Base-by-base conservation (phyloP, 1,140 invertebrate genomes). In the Ips nitidus region DNA sequence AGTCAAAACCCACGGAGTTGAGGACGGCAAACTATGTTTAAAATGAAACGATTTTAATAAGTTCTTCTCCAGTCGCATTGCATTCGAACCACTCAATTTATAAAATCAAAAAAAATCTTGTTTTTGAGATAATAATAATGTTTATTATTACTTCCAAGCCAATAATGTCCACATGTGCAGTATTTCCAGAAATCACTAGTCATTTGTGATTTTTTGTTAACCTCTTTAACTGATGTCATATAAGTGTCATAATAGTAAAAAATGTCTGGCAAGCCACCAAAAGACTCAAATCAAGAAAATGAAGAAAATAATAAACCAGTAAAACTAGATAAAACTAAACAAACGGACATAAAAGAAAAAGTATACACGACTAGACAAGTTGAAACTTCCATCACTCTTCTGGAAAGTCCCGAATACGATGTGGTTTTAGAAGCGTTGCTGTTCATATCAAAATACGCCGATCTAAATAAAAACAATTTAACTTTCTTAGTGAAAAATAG, bases 391-490 rank as follows among this genome's bases (percentile, higher is more conserved):
- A 71, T 76, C 38, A 70, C 75, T n/a, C 60, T 76, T n/a, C 45
- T 76, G 3, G 72, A 75, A 40, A 75, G 74, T 65, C 69, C 74
- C 22, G 75, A 76, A 71, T 62, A 60, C 41, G 70, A 74, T 61
- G 42, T 76, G 6, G 73, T 76, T n/a, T 60, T 75, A 37, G 75
- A 76, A 70, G 68, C 75, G 4, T 64, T 76, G 37, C 63, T 76
- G 57, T 75, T 75, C 53, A 42, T 76, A 55, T 76, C 75, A 6
- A 76, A 75, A 67, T 76, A 76, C 63, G 73, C 69, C 1, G 75
- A 76, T 66, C 60, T 75, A 5, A 65, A 69, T 50, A 58, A 69
- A 40, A 73, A 74, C 7, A 75, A 76, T 62, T 42, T 73, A 47
- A 61, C 59, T 50, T 70, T 60, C 59, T 55, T 76, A 2, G 66